phyloP scores from a whole-genome alignment of 2,797 vertebrate species.

The Malurus leucopterus region DNA sequence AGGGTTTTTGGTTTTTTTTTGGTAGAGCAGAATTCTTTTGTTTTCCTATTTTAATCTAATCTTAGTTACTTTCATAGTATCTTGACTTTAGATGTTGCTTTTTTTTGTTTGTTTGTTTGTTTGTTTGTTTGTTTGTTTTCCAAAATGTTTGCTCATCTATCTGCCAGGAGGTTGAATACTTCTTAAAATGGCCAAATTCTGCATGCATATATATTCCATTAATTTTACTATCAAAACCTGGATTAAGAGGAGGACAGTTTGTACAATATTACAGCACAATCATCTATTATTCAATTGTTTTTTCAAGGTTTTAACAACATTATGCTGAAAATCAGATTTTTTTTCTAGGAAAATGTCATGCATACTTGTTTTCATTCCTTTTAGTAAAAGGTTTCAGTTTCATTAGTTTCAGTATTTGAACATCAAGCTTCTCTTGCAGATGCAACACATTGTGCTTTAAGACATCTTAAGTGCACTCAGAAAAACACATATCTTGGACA shows the following conservation, averaged over 20 bases:
- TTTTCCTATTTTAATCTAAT: not conserved
- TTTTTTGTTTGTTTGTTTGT: not conserved
- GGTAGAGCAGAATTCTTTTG: not conserved
- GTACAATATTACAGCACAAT: not conserved
- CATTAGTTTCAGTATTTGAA: not conserved
- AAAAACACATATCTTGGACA: not conserved
- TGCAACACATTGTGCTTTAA: not conserved
- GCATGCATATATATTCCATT: not conserved
- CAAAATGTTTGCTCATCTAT: not conserved
- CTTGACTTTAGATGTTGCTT: not conserved
- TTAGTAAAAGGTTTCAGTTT: not conserved
- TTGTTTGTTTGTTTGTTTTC: not conserved
- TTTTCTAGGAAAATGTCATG: not conserved
- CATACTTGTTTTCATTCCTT: not conserved
- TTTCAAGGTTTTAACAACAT: not conserved
- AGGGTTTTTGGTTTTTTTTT: rapidly evolving
- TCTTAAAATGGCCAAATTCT: not conserved
- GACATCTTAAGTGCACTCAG: not conserved
- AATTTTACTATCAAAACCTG: not conserved
- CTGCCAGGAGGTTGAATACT: not conserved
- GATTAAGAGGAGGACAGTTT: not conserved
- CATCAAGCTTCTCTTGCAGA: not conserved
- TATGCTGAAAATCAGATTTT: not conserved
- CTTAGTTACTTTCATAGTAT: not conserved
- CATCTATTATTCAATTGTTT: not conserved